phyloP scores from a whole-genome alignment of 2,113 vertebrate species.

The Pangasianodon gigas region DNA sequence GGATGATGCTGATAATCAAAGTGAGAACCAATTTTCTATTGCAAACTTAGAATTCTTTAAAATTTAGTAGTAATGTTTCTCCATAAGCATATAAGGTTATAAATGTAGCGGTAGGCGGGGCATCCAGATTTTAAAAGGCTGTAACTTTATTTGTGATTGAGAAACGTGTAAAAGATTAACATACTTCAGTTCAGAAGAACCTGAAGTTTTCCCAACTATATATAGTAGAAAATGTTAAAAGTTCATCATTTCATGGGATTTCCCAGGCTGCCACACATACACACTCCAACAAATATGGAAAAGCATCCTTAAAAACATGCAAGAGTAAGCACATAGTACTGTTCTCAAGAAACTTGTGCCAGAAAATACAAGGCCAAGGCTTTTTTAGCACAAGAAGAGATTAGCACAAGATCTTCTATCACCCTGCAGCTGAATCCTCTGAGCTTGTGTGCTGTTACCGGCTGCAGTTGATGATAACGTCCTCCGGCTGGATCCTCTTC shows the following conservation, averaged over 20 bases:
- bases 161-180: not conserved
- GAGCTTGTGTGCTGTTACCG: conserved; percentile 53
- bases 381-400: not conserved
- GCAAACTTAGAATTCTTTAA: not conserved
- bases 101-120: too few relatives aligned
- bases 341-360: not conserved
- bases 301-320: not conserved
- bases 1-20: not conserved
- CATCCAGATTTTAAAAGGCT: not conserved
- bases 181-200: not conserved
- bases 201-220: not conserved
- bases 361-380: not conserved
- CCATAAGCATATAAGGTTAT: not conserved
- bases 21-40: not conserved
- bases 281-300: not conserved
- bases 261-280: not conserved
- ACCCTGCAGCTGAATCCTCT: not conserved
- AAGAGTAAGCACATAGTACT: not conserved
- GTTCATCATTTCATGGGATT: not conserved
- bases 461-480: conserved; percentile 73
- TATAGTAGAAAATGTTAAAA: not conserved
- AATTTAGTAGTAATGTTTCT: not conserved
- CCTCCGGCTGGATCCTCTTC: conserved; percentile 74
- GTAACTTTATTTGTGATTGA: not conserved
- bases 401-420: not conserved